A percentile compares a stretch with the other conserved stretches of the same genome.
phyloP scores from a whole-genome alignment of 2,113 vertebrate species.

The Parotia lawesii region DNA sequence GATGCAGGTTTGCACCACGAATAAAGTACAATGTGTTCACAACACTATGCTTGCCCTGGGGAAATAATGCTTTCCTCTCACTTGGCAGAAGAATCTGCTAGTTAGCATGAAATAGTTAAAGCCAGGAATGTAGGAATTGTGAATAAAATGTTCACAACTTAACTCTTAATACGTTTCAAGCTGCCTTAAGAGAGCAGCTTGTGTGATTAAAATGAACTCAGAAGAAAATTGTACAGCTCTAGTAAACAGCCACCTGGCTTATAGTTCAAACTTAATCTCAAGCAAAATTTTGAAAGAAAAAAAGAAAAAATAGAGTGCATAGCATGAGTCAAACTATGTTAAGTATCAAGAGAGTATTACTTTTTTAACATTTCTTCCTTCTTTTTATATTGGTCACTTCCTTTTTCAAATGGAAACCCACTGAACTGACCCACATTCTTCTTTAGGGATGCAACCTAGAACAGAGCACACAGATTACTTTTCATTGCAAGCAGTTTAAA shows the following conservation, averaged over 20 bases:
- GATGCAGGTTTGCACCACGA: not conserved
- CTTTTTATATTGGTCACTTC: slow-evolving; percentile 85
- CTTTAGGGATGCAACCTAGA: slow-evolving; percentile 85
- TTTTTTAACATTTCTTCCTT: slow-evolving; percentile 91
- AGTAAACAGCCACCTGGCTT: not conserved
- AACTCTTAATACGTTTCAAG: not conserved
- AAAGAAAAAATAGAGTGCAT: not conserved
- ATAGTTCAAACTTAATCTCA: not conserved
- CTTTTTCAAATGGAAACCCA: slow-evolving; percentile 87
- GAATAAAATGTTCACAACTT: not conserved
- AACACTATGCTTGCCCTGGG: not conserved
- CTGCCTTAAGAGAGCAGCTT: not conserved
- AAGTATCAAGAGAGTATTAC: slow-evolving; percentile 68
- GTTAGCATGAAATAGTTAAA: not conserved
- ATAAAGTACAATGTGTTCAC: not conserved
- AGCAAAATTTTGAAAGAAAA: not conserved
- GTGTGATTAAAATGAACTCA: not conserved
- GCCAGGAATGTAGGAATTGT: not conserved
- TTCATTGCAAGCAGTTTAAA: not conserved
- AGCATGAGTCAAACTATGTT: not conserved
- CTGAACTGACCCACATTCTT: slow-evolving; percentile 94
- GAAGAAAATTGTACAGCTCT: not conserved
- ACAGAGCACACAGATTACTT: not conserved
- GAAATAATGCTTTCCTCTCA: not conserved
- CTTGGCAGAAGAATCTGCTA: not conserved